These are phyloP conservation scores for Amphiura filiformis DNA, from an alignment of 35 echinoderm and acorn worm genomes.

Conservation along the genomic window DNA sequence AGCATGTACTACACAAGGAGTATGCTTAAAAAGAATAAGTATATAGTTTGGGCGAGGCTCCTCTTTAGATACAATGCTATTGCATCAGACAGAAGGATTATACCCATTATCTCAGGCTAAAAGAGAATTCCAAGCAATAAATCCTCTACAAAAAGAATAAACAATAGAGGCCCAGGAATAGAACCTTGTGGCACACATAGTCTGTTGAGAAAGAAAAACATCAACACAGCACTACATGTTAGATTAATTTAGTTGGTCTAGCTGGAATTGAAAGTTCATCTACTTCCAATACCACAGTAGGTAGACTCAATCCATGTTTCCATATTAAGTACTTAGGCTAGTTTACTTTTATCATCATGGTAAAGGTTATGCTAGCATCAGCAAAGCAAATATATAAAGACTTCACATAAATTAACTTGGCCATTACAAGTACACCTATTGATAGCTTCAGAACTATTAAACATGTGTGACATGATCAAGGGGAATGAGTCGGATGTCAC, in stretches of 20 bases:
- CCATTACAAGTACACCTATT: too few species aligned
- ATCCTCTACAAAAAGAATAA: neutral
- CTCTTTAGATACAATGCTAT: neutral
- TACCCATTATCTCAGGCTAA: neutral
- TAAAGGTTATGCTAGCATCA: too few species aligned
- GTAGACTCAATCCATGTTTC: neutral
- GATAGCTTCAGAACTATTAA: too few species aligned
- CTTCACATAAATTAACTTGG: too few species aligned
- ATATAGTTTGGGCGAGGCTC: too few species aligned
- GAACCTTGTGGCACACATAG: neutral
- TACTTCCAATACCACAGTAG: neutral
- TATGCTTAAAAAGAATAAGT: too few species aligned
- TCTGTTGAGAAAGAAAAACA: neutral
- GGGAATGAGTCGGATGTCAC: too few species aligned
- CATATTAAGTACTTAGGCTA: too few species aligned
- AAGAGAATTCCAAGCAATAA: neutral
- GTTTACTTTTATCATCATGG: too few species aligned
- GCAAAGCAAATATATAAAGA: too few species aligned
- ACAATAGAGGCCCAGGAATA: neutral
- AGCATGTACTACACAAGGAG: too few species aligned
- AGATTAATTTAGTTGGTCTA: neutral
- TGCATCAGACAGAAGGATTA: neutral
- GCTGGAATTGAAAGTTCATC: neutral
- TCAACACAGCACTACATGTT: neutral
- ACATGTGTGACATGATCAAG: too few species aligned